Percentiles rank a stretch among this genome's conserved stretches.
Evolutionary conservation across 2,113 vertebrate species (phyloP).

Genomic region (Hipposideros armiger): DNA sequence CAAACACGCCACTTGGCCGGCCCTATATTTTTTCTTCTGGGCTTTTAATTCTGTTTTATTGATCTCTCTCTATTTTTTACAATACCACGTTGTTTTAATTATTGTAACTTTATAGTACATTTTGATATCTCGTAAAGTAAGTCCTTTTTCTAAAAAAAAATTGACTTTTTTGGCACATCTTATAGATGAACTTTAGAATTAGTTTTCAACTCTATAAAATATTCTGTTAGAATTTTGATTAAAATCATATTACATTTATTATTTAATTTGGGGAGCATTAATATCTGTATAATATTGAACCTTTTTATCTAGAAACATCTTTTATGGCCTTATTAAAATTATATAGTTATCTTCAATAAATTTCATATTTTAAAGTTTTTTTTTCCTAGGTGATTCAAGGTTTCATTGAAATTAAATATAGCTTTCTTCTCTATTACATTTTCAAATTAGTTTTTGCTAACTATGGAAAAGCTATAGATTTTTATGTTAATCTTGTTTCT

Average conservation of each 20-base stretch:
- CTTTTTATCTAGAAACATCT: not conserved
- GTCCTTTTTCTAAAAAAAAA: not conserved
- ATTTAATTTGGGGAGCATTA: slow-evolving; percentile 4
- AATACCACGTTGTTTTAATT: slow-evolving; percentile 11
- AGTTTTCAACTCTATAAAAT: not conserved
- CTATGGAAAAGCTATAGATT: not conserved
- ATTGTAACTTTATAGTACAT: not conserved
- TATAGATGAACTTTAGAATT: slow-evolving; percentile 18
- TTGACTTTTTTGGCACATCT: not conserved
- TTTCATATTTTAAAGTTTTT: slow-evolving; percentile 4
- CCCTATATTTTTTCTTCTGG: not conserved
- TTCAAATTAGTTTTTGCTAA: not conserved
- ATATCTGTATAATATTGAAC: not conserved
- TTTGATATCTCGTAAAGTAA: not conserved
- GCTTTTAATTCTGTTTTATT: not conserved
- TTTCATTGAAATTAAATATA: slow-evolving; percentile 19
- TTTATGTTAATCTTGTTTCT: slow-evolving; percentile 15
- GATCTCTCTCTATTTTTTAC: not conserved
- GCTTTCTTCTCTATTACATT: not conserved
- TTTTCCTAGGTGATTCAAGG: slow-evolving; percentile 1
- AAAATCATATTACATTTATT: not conserved
- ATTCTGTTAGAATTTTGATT: not conserved
- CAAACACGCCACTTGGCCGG: too few species aligned
- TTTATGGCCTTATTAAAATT: slow-evolving; percentile 40
- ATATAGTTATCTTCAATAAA: slow-evolving; percentile 12